These are phyloP conservation scores for Smithornis capensis DNA, from an alignment of 2,113 vertebrate genomes.

Conservation along the genomic window DNA sequence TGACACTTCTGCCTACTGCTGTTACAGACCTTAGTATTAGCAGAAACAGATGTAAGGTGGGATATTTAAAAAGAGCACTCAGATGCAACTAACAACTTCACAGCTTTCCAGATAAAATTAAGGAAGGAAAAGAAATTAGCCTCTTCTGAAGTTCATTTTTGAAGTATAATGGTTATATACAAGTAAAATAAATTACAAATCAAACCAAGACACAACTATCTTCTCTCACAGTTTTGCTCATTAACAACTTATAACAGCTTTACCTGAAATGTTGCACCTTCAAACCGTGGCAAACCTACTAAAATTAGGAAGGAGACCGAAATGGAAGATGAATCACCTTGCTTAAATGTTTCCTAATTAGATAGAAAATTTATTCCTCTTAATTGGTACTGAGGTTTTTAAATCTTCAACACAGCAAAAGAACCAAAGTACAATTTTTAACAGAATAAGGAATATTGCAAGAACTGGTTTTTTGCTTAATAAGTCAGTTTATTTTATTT, in stretches of 20 bases:
- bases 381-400: background rate
- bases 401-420: background rate
- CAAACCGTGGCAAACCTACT: background rate
- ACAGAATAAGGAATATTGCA: background rate
- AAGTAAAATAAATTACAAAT: background rate
- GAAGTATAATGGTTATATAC: background rate
- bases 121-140: fast-evolving
- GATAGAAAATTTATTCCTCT: background rate
- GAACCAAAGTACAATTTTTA: background rate
- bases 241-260: background rate
- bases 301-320: background rate
- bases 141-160: background rate
- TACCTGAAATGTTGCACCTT: background rate
- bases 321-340: background rate
- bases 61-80: background rate
- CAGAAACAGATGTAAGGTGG: background rate
- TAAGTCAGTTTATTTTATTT: background rate
- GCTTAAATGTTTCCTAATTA: background rate
- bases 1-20: background rate
- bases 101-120: background rate
- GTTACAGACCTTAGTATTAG: background rate
- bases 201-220: background rate
- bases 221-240: background rate
- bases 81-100: background rate
- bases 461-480: background rate